A percentile compares a stretch with the other conserved stretches of the same genome.
These are phyloP conservation scores for Cyclura pinguis DNA, from an alignment of 2,797 vertebrate genomes.

Conservation along the genomic window DNA sequence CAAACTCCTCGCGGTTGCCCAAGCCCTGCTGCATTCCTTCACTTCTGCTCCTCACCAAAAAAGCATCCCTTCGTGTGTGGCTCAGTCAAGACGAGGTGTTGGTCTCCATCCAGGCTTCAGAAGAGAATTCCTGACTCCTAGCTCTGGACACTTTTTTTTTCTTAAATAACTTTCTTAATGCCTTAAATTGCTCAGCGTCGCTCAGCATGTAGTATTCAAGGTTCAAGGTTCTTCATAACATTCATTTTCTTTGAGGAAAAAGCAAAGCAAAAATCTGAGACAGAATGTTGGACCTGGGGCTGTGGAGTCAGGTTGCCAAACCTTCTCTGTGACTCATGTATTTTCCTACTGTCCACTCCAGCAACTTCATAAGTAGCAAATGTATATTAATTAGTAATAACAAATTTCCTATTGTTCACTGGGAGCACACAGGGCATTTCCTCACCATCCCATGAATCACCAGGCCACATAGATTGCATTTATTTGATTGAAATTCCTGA, in stretches of 20 bases:
- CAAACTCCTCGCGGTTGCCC: too few species aligned
- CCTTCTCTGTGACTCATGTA: too few species aligned
- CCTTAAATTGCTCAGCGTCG: not conserved
- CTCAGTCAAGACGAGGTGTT: not conserved
- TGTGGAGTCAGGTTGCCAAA: too few species aligned
- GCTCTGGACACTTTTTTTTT: not conserved
- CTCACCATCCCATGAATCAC: too few species aligned
- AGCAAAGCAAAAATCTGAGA: not conserved
- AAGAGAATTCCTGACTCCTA: not conserved
- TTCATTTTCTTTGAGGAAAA: not conserved
- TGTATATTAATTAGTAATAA: too few species aligned
- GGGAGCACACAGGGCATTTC: too few species aligned
- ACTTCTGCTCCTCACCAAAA: not conserved
- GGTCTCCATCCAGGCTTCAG: not conserved
- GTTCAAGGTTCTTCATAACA: conserved; percentile 10
- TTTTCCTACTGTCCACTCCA: too few species aligned
- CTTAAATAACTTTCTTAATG: not conserved
- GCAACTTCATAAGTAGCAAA: too few species aligned
- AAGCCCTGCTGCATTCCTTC: too few species aligned
- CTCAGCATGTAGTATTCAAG: not conserved
- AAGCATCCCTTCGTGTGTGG: not conserved
- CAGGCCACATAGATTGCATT: too few species aligned
- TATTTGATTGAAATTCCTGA: too few species aligned
- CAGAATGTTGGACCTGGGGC: not conserved
- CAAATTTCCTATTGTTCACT: too few species aligned